phyloP scores from a whole-genome alignment of 2,888 invertebrate species.

The Diadegma fenestrale region DNA sequence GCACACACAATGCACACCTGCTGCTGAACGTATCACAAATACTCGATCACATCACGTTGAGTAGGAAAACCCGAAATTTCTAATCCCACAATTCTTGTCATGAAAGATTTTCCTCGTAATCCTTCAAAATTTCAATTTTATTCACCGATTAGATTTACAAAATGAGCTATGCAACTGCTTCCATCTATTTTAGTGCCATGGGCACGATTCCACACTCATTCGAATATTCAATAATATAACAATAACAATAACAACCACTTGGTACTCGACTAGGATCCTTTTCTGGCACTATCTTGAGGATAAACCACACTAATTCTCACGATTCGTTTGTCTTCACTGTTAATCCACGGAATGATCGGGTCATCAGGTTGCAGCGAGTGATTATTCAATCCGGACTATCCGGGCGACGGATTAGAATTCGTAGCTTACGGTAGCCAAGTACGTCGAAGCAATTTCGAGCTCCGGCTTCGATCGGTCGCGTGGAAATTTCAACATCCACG shows the following conservation, averaged over 20 bases:
- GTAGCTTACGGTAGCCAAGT: constrained; percentile 34
- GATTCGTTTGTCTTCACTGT: constrained; percentile 28
- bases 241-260: constrained; percentile 13
- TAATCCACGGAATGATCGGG: constrained; percentile 4
- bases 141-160: constrained; percentile 67
- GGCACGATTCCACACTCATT: constrained; percentile 11
- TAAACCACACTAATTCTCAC: constrained; percentile 45
- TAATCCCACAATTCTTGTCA: neutral
- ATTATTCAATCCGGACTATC: constrained; percentile 11
- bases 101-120: neutral
- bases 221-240: neutral
- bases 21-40: constrained; percentile 38
- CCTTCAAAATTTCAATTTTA: neutral
- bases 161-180: constrained; percentile 73
- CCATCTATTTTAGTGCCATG: constrained; percentile 9
- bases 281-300: neutral
- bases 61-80: neutral
- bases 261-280: constrained; percentile 38
- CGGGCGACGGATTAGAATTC: constrained; percentile 58
- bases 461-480: constrained; percentile 18
- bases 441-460: constrained; percentile 4
- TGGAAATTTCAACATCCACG: constrained; percentile 40
- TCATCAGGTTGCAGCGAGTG: constrained; percentile 7
- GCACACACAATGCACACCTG: constrained; percentile 32
- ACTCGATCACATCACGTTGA: constrained; percentile 48